A percentile compares a stretch with the other conserved stretches of the same genome.
phyloP scores from a whole-genome alignment of 1,140 invertebrate genomes.

The Aphelinus atriplicis region DNA sequence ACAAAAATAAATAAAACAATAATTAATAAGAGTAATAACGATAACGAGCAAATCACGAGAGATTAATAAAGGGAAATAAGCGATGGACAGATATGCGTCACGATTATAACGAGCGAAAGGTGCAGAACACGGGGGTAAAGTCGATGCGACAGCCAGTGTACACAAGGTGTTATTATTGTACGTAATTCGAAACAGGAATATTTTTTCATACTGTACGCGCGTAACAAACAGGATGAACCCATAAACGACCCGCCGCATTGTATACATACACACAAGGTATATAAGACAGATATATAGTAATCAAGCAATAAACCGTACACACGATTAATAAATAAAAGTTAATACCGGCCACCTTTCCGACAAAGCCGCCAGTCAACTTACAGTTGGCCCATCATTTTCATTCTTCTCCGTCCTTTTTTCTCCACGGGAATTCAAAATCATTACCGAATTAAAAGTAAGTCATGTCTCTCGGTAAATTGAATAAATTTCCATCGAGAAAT shows the following conservation, averaged over 20 bases:
- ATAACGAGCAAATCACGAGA: not conserved
- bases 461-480: too few species aligned
- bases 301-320: constrained; percentile 18
- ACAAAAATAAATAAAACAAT: constrained; percentile 20
- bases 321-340: constrained; percentile 15
- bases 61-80: not conserved
- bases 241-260: constrained; percentile 11
- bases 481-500: too few species aligned
- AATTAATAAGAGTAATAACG: constrained; percentile 23
- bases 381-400: too few species aligned
- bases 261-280: constrained; percentile 2
- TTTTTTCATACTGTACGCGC: constrained; percentile 60
- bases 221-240: constrained; percentile 19
- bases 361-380: not conserved
- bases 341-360: constrained; percentile 19
- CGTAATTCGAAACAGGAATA: constrained; percentile 46
- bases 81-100: not conserved
- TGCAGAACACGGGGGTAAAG: not conserved
- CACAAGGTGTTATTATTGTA: constrained; percentile 26
- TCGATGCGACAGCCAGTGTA: not conserved
- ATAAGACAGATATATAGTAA: constrained; percentile 13
- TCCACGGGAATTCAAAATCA: too few species aligned
- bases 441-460: too few species aligned
- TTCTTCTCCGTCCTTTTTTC: too few species aligned
- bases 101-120: not conserved